Percentiles rank a stretch among this genome's conserved stretches.
Conservation (phyloP, 2,888 invertebrate species). For the Nomada goodeniana region DNA sequence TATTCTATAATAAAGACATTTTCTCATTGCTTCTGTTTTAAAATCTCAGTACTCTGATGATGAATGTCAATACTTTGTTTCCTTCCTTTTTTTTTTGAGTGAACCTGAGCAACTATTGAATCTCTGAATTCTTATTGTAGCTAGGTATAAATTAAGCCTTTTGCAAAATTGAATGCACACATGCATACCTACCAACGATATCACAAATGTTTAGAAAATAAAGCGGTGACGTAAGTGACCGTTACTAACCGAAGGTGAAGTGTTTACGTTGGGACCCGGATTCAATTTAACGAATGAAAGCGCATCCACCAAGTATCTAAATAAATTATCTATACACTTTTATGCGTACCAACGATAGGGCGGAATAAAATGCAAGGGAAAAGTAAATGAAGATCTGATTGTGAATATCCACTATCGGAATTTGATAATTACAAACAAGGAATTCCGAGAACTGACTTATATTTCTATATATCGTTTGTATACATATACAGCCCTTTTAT, state of each 20-base stretch:
- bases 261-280: slow-evolving; percentile 27
- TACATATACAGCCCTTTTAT: no score
- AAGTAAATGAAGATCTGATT: not conserved
- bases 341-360: not conserved
- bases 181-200: slow-evolving; percentile 13
- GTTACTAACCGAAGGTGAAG: slow-evolving; percentile 23
- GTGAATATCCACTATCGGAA: not conserved
- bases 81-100: no score
- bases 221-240: slow-evolving; percentile 25
- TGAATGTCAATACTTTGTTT: no score
- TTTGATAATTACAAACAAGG: not conserved
- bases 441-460: not conserved
- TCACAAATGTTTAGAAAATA: slow-evolving; percentile 39
- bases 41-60: no score
- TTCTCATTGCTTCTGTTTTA: no score
- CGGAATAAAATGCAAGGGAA: not conserved
- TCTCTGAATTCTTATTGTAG: not conserved
- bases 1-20: no score
- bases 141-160: not conserved
- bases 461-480: no score
- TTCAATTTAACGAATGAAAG: slow-evolving; percentile 20
- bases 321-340: slow-evolving; percentile 26
- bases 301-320: not conserved
- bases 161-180: not conserved
- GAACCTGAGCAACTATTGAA: not conserved